phyloP scores from a whole-genome alignment of 2,888 invertebrate genomes.

The Eilema griseolum region DNA sequence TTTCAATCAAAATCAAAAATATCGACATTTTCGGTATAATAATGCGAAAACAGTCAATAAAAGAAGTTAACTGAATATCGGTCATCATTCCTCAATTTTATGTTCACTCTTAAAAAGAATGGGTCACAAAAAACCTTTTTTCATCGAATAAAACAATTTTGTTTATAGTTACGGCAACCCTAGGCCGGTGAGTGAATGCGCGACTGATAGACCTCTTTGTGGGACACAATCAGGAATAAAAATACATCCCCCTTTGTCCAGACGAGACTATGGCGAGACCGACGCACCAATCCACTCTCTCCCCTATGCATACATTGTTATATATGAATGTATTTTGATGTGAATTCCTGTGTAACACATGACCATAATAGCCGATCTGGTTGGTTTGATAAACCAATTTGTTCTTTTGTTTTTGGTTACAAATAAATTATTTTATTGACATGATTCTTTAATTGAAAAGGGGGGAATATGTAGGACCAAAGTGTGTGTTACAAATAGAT shows the following conservation, averaged over 20 bases:
- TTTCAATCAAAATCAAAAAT: background rate
- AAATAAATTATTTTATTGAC: background rate
- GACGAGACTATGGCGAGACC: slow-evolving; percentile 58
- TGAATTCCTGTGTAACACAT: slow-evolving; percentile 13
- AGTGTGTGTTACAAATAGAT: background rate
- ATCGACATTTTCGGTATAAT: background rate
- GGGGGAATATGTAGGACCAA: background rate
- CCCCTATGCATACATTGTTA: slow-evolving; percentile 25
- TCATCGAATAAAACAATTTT: slow-evolving; percentile 43
- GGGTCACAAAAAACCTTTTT: slow-evolving; percentile 40
- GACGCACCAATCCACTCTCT: slow-evolving; percentile 64
- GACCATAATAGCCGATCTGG: slow-evolving; percentile 15
- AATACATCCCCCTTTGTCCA: slow-evolving; percentile 75
- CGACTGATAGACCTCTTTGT: slow-evolving; percentile 76
- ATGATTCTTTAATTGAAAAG: background rate
- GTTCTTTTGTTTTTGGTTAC: slow-evolving; percentile 1
- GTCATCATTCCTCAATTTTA: slow-evolving; percentile 40
- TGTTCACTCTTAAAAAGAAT: slow-evolving; percentile 39
- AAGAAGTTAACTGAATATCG: slow-evolving; percentile 25
- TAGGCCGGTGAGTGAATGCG: slow-evolving; percentile 65
- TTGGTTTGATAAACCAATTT: slow-evolving; percentile 11
- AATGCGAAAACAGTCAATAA: slow-evolving; percentile 9
- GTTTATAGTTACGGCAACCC: slow-evolving; percentile 63
- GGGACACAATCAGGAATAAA: slow-evolving; percentile 77
- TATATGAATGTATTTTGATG: slow-evolving; percentile 30